phyloP scores from a whole-genome alignment of 2,888 invertebrate genomes.

The Stenolophus ochropezus region DNA sequence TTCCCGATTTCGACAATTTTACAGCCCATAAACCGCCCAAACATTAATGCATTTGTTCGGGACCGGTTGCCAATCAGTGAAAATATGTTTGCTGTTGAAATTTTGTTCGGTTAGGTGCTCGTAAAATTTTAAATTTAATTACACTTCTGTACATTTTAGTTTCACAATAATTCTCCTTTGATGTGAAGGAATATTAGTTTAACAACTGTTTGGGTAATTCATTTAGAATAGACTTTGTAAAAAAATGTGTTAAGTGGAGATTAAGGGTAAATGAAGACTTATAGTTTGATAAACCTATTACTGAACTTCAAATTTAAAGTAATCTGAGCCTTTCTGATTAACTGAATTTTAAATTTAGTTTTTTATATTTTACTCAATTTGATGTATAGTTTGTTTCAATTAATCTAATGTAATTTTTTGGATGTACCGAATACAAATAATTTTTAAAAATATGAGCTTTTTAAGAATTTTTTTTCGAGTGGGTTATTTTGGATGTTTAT shows the following conservation, averaged over 20 bases:
- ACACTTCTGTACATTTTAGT: too few relatives aligned
- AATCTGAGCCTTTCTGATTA: not conserved
- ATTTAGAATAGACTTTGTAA: not conserved
- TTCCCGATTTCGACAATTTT: conserved; percentile 30
- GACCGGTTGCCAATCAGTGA: not conserved
- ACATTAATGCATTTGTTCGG: not conserved
- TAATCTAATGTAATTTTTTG: too few relatives aligned
- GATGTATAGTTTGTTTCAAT: too few relatives aligned
- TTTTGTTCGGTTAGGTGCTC: not conserved
- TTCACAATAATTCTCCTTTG: not conserved
- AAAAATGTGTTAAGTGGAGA: not conserved
- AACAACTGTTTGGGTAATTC: not conserved
- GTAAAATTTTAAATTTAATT: not conserved
- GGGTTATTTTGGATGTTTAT: too few relatives aligned
- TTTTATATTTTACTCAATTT: too few relatives aligned
- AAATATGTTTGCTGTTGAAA: not conserved
- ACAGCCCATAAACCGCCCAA: not conserved
- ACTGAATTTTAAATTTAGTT: too few relatives aligned
- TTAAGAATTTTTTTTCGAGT: too few relatives aligned
- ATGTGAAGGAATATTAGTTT: not conserved
- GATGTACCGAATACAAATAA: too few relatives aligned
- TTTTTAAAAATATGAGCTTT: too few relatives aligned
- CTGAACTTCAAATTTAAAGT: not conserved
- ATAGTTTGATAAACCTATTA: not conserved
- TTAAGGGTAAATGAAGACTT: not conserved